Base-by-base conservation (phyloP, 2,113 vertebrate species). In the Rhipidura dahli region DNA sequence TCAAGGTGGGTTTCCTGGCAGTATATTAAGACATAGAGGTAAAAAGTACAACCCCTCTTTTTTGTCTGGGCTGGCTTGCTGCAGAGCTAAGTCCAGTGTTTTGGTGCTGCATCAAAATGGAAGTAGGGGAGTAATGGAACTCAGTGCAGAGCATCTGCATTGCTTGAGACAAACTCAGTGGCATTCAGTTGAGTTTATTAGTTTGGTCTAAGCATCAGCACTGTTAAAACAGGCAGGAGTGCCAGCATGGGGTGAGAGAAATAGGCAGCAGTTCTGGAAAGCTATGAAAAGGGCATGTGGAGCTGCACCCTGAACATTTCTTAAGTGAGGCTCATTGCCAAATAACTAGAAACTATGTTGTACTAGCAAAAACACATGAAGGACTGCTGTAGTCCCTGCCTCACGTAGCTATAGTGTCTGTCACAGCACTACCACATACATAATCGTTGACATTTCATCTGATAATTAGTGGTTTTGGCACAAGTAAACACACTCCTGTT, bases 221-320 rank as follows among this genome's bases (percentile, higher is more conserved):
- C 45, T 54, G 47, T 65, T 86, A 59, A 83, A 81, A 64, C 7
- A 63, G 68, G 86, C 92, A 75, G 47, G 69, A 86, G 42, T 59
- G 56, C 86, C 89, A 89, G 76, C 91, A 73, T 40, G 56, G 64
- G 86, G 33, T 66, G 72, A 81, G 51, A 59, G 51, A 37, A 90
- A 51, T 19, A 60, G 83, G 86, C 89, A 92, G 71, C 59, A 90
- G 64, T 54, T 87, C 68, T 94, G 68, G 60, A 89, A 92, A 75
- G 64, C 72, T 75, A 19, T 78, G 65, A 86, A 83, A 83, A 78
- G 83, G 47, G 89, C 93, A 94, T 93, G 89, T 75, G 89, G 89
- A 92, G 86, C 82, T 87, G 76, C 72, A 93, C 64, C 23, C 64
- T 60, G 71, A 83, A 47, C 24, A 50, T 66, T 89, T 96, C 91